These are phyloP conservation scores for Galaxias olidus DNA, from an alignment of 2,797 vertebrate species.

Conservation along the genomic window DNA sequence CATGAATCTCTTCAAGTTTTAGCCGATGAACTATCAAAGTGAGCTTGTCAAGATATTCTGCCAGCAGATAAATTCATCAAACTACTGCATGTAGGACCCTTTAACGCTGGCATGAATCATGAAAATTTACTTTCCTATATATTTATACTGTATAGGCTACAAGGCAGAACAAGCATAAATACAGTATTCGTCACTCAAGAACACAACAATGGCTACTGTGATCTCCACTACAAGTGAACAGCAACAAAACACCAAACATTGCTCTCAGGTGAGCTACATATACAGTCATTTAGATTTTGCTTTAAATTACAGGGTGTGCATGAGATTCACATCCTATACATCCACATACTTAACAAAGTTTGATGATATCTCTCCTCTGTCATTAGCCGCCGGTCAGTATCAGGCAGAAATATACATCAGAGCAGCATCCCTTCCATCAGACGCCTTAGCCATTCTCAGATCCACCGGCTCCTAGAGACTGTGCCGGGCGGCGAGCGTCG, in stretches of 20 bases:
- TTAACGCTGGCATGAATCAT: too few species aligned
- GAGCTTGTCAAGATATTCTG: neutral
- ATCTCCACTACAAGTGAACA: too few species aligned
- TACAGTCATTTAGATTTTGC: too few species aligned
- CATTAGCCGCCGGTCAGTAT: constrained; percentile 7
- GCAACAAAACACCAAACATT: too few species aligned
- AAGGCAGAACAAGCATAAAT: too few species aligned
- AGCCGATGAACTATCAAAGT: neutral
- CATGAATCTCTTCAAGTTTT: neutral
- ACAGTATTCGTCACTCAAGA: too few species aligned
- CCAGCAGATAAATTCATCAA: neutral
- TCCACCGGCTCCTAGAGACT: constrained; percentile 27
- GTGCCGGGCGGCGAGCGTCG: constrained; percentile 39
- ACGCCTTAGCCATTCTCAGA: constrained; percentile 20
- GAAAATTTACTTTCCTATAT: too few species aligned
- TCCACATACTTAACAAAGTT: constrained; percentile 2
- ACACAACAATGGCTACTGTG: too few species aligned
- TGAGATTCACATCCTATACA: too few species aligned
- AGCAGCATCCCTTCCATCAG: constrained; percentile 28
- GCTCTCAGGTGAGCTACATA: too few species aligned
- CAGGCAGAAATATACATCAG: constrained; percentile 9
- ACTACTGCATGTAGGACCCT: neutral
- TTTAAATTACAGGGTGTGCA: too few species aligned
- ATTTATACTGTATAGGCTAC: too few species aligned
- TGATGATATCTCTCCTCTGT: constrained; percentile 8